Base-by-base conservation (phyloP, 2,797 vertebrate genomes). In the Poecile montanus region DNA sequence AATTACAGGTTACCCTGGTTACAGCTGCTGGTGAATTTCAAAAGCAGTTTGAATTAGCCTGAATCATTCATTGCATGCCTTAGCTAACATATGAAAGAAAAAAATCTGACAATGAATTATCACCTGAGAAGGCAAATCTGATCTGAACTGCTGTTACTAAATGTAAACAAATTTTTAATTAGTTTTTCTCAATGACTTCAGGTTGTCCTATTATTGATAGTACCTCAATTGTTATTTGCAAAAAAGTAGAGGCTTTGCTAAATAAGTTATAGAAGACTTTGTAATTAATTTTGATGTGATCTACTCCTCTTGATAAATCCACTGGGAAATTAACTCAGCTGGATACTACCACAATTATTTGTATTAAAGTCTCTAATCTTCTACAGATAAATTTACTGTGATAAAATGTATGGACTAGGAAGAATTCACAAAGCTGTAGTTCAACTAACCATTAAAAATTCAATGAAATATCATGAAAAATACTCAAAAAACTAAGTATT, bases 121-220 rank as follows among this genome's bases (percentile, higher is more conserved):
- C 82, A 78, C 36, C 83, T 53, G 66, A 40, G 62, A 88, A 92
- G 51, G 62, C 10, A 94, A 80, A 94, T 95, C 66, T 92, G 75
- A 92, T 85, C 65, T 45, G 54, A 91, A 78, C 26, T 93, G 62
- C 53, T 88, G 70, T 78, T 95, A 53, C 38, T 81, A 91, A 93
- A 87, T 82, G 94, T 93, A 96, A 95, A 95, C 87, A 93, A 81
- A 34, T 56, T 95, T 93, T 95, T 91, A 94, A 95, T 94, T 95
- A 85, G n/a, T 68, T 92, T 89, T 54, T 76, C 74, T 89, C 68
- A 80, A 72, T 84, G 10, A 84, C 87, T 94, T 91, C 66, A 88
- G 13, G 51, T 95, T 91, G 54, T 75, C n/a, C 15, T 78, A 29
- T 74, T 93, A 78, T 68, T 92, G 78, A 88, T 44, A 93, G 85